phyloP scores from a whole-genome alignment of 2,797 vertebrate genomes.

The Mormyrus hasselquistii region DNA sequence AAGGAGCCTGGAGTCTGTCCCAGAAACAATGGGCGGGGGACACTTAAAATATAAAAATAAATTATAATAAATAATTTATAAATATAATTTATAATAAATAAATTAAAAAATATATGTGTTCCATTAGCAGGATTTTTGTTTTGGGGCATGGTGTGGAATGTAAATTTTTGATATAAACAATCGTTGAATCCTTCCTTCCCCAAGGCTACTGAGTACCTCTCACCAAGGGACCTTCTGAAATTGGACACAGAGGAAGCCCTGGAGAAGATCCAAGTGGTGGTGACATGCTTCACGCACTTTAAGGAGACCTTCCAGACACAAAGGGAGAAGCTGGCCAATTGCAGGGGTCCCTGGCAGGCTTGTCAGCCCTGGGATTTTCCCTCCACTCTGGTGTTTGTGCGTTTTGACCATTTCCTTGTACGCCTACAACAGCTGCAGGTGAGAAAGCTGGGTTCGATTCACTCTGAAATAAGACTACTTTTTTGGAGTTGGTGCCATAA shows the following conservation, averaged over 20 bases:
- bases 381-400: constrained; percentile 64
- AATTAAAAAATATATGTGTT: not conserved
- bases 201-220: constrained; percentile 62
- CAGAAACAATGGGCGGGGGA: not conserved
- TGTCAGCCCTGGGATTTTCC: constrained; percentile 71
- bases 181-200: not conserved
- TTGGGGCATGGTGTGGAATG: not conserved
- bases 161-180: not conserved
- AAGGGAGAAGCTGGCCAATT: constrained; percentile 54
- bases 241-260: constrained; percentile 67
- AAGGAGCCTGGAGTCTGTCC: not conserved
- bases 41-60: not conserved
- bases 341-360: constrained; percentile 41
- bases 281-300: constrained; percentile 58
- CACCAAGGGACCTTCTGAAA: constrained; percentile 61
- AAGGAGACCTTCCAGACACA: constrained; percentile 62
- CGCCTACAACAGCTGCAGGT: constrained; percentile 68
- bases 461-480: not conserved
- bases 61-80: too few relatives aligned
- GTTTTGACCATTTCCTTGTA: constrained; percentile 64
- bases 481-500: not conserved
- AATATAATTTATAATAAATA: not conserved
- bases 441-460: constrained; percentile 26
- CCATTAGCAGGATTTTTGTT: not conserved
- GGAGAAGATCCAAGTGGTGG: constrained; percentile 58